Conservation (phyloP, 2,113 vertebrate genomes). For the Todiramphus saurophagus region DNA sequence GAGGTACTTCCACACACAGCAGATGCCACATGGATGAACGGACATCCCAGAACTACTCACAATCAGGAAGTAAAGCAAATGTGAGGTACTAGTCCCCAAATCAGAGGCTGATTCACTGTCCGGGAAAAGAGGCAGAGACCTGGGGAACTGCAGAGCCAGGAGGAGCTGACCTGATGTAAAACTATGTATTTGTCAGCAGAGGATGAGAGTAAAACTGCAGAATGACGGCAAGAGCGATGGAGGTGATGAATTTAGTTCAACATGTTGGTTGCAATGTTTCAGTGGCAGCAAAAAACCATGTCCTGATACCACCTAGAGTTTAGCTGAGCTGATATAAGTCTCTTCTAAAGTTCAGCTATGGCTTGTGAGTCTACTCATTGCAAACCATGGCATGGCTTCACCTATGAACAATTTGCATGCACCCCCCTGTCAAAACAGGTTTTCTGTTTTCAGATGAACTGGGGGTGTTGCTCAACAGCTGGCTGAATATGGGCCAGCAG, state of each 20-base stretch:
- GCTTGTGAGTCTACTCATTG: neutral
- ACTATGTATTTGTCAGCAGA: neutral
- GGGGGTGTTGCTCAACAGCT: neutral
- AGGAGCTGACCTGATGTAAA: neutral
- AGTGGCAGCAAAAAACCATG: neutral
- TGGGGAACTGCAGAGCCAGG: accelerated
- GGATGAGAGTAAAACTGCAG: neutral
- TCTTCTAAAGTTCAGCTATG: neutral
- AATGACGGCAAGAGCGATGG: neutral
- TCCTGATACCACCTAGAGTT: neutral
- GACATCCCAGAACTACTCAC: neutral
- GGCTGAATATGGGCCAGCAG: neutral
- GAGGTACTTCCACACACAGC: accelerated
- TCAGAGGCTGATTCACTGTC: neutral
- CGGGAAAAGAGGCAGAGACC: neutral
- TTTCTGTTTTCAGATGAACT: neutral
- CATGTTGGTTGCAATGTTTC: accelerated
- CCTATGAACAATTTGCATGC: neutral
- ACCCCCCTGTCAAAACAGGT: accelerated
- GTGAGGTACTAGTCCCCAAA: neutral
- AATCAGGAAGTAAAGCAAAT: accelerated
- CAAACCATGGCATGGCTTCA: neutral
- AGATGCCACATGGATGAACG: accelerated
- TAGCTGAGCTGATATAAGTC: neutral
- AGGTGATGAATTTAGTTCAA: neutral